Conservation (phyloP, 2,888 invertebrate genomes). For the Galerucella calmariensis region DNA sequence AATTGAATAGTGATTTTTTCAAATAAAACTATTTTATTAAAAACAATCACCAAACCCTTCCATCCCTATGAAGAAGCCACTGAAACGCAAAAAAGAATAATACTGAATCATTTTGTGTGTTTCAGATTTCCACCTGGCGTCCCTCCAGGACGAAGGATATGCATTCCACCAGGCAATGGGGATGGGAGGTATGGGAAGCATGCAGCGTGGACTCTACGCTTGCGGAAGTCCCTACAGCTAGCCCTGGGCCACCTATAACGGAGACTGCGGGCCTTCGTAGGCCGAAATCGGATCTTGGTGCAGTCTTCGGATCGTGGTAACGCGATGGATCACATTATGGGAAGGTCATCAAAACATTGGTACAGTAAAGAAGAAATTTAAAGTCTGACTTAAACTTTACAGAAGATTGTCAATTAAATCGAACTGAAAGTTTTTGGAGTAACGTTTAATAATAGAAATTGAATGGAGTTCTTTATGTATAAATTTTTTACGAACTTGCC, state of each 20-base stretch:
- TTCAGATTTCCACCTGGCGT: conserved; percentile 68
- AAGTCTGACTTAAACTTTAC: neutral
- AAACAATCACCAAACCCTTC: conserved; percentile 29
- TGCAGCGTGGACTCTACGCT: conserved; percentile 67
- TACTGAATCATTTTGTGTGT: conserved; percentile 47
- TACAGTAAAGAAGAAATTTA: conserved; percentile 7
- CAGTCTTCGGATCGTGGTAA: conserved; percentile 64
- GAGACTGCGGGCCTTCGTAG: conserved; percentile 66
- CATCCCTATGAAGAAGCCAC: conserved; percentile 38
- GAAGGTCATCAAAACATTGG: conserved; percentile 15
- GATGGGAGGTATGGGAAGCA: conserved; percentile 67
- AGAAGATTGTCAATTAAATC: conserved; percentile 5
- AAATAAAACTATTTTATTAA: conserved; percentile 10
- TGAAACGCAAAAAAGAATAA: conserved; percentile 2
- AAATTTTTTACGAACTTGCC: conserved; percentile 5
- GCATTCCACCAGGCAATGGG: conserved; percentile 68
- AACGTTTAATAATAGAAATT: neutral
- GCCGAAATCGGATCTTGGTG: conserved; percentile 60
- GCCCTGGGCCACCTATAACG: conserved; percentile 68
- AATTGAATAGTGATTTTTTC: neutral
- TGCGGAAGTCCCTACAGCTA: conserved; percentile 68
- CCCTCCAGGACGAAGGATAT: conserved; percentile 68
- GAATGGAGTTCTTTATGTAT: neutral
- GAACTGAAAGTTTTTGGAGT: neutral
- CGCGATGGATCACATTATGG: conserved; percentile 53